phyloP scores from a whole-genome alignment of 2,888 invertebrate genomes.

The Ormyrus pomaceus region DNA sequence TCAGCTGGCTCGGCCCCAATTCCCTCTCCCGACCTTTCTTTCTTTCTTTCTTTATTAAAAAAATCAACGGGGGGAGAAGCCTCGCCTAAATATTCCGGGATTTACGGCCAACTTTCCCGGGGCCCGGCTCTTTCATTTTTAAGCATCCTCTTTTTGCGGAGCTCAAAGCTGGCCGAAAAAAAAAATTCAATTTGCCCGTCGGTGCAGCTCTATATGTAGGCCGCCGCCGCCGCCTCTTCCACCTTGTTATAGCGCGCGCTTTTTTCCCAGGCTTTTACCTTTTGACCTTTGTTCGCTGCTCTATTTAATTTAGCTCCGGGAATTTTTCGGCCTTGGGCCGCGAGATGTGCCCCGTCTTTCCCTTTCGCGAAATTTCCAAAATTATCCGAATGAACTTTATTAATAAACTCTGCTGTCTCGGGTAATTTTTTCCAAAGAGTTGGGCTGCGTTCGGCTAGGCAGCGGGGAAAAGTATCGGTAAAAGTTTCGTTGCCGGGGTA shows the following conservation, averaged over 20 bases:
- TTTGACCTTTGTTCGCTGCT: constrained; percentile 8
- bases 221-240: background rate
- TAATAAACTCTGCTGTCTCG: too few species aligned
- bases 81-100: constrained; percentile 39
- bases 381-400: too few species aligned
- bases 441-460: too few species aligned
- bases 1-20: constrained; percentile 17
- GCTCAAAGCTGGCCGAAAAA: constrained; percentile 3
- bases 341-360: too few species aligned
- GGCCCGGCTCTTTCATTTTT: constrained; percentile 28
- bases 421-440: too few species aligned
- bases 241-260: constrained; percentile 2
- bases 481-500: background rate
- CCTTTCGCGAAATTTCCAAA: too few species aligned
- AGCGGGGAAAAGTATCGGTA: too few species aligned
- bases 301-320: constrained; percentile 4
- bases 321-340: background rate
- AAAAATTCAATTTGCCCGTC: constrained; percentile 41
- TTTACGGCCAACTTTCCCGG: constrained; percentile 25
- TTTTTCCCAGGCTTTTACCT: background rate
- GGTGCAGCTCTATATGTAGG: background rate
- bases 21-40: background rate
- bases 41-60: constrained; percentile 34
- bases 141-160: constrained; percentile 15
- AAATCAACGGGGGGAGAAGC: constrained; percentile 5